Conservation (phyloP, 2,888 invertebrate species). For the Fragum fragum region DNA sequence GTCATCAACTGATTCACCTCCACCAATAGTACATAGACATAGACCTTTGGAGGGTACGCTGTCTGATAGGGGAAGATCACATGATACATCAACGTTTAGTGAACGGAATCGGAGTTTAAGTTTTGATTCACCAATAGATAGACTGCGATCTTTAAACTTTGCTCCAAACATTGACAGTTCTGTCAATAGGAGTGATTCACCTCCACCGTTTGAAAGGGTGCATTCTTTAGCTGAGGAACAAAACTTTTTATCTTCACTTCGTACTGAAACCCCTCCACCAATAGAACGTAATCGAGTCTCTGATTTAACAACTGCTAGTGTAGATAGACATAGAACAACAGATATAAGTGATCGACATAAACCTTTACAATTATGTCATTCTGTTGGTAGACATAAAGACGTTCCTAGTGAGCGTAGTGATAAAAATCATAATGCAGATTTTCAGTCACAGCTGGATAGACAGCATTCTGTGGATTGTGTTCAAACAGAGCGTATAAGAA, state of each 20-base stretch:
- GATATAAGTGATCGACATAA: conserved; percentile 46
- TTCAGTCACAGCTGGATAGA: conserved; percentile 52
- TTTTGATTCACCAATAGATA: conserved; percentile 63
- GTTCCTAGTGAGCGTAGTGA: conserved; percentile 40
- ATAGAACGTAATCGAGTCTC: conserved; percentile 38
- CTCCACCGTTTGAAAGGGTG: conserved; percentile 33
- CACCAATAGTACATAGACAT: conserved; percentile 61
- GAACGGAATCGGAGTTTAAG: conserved; percentile 53
- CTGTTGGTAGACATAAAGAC: conserved; percentile 49
- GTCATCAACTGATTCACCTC: conserved; percentile 34
- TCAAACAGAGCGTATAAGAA: conserved; percentile 57
- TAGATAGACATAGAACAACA: conserved; percentile 42
- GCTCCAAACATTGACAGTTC: conserved; percentile 31
- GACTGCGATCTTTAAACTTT: conserved; percentile 62
- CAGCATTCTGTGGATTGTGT: conserved; percentile 65
- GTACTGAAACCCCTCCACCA: conserved; percentile 48
- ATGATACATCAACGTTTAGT: conserved; percentile 10
- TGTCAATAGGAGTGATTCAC: conserved; percentile 15
- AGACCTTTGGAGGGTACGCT: conserved; percentile 44
- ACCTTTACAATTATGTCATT: conserved; percentile 54
- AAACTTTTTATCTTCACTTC: not conserved
- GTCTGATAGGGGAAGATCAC: conserved; percentile 33
- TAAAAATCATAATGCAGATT: conserved; percentile 47
- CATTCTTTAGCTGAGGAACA: conserved; percentile 21
- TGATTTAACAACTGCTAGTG: conserved; percentile 31